Conservation (phyloP, 2,113 vertebrate genomes). For the Agelaius tricolor region DNA sequence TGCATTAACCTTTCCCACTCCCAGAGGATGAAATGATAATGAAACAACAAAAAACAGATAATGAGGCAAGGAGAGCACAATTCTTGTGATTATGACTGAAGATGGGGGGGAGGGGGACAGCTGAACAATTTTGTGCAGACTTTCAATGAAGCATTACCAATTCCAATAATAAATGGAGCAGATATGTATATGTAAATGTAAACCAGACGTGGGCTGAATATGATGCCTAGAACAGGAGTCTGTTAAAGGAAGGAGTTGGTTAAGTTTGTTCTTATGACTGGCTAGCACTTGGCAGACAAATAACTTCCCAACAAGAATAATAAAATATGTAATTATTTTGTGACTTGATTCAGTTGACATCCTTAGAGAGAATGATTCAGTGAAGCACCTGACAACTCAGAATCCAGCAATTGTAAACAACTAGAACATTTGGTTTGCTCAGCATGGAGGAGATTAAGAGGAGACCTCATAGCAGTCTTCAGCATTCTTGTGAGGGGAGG, state of each 20-base stretch:
- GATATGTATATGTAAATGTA: background rate
- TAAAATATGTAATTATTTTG: background rate
- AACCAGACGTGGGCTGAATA: background rate
- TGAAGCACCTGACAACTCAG: background rate
- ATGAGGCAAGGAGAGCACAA: background rate
- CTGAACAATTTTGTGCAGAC: background rate
- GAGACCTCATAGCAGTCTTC: background rate
- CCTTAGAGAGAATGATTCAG: background rate
- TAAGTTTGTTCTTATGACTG: background rate
- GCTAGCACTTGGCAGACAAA: conserved; percentile 7
- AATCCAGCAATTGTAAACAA: conserved; percentile 4
- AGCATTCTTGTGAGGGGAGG: too few species aligned
- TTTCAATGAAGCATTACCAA: background rate
- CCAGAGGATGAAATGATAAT: background rate
- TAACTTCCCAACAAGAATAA: background rate
- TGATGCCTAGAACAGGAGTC: background rate
- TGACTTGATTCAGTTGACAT: background rate
- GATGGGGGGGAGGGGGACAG: accelerated
- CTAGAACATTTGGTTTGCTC: background rate
- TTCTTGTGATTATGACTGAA: background rate
- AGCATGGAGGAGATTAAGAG: background rate
- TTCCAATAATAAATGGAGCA: background rate
- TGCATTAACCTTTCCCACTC: background rate
- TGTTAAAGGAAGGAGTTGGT: background rate
- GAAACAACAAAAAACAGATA: conserved; percentile 4